Base-by-base conservation (phyloP, 2,113 vertebrate genomes). In the Sarotherodon lohbergeri region DNA sequence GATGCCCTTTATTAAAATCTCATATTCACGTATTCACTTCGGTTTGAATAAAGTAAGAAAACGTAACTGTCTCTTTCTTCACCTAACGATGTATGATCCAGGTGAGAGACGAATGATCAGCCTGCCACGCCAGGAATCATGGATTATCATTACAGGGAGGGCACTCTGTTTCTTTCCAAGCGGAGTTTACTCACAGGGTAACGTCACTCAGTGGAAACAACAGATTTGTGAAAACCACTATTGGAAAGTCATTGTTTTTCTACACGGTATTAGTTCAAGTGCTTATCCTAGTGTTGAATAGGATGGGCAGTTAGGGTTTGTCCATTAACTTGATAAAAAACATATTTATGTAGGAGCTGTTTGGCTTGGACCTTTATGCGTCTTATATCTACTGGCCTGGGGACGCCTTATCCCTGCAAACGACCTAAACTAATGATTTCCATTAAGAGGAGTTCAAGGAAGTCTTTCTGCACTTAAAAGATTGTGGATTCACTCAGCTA, bases 1-100 rank as follows among this genome's bases (percentile, higher is more conserved):
- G 79, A 91, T 78, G 81, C 71, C 61, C 34, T 86, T 89, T 91
- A 90, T 90, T 86, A 86, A 84, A 89, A 78, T 82, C 16, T 81
- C 36, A 39, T 78, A 68, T 88, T 89, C 59, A 48, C 34, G 2
- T 36, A 83, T 91, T 68, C 24, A 80, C 79, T 84, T 81, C 19
- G 56, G 81, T 52, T 76, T 84, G 14, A 89, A 82, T 80, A 86
- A 83, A 90, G 71, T 66, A 86, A 81, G 63, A 27, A 80, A 63
- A 61, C 24, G 4, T 63, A 55, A 82, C 55, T 57, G 5, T 82
- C 82, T 46, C 19, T 41, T 56, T 87, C 29, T 68, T 88, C 19
- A 68, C 9, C n/a, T 78, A 46, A 76, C 13, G 57, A 84, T 76
- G 57, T 48, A 71, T 2, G 2, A 81, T 8, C 4, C 46, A 83